Percentiles rank a stretch among this genome's conserved stretches.
These are phyloP conservation scores for Drosophila lacertosa DNA, from an alignment of 1,140 invertebrate genomes.

Conservation along the genomic window DNA sequence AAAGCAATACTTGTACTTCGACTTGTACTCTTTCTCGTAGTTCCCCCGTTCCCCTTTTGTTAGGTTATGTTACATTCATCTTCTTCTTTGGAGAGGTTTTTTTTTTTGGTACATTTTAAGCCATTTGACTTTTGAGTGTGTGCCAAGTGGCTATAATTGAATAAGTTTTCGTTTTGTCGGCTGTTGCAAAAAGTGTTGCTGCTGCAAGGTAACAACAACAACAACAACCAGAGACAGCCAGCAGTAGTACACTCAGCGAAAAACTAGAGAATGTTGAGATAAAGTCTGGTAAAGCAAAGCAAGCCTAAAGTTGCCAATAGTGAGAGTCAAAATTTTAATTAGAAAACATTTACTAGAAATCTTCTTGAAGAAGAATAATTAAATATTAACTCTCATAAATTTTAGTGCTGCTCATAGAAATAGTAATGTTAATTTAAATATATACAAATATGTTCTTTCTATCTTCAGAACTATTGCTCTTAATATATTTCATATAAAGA, in stretches of 20 bases:
- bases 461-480: too few species aligned
- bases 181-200: slow-evolving; percentile 28
- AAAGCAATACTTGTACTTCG: slow-evolving; percentile 34
- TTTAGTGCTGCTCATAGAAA: too few species aligned
- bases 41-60: slow-evolving; percentile 11
- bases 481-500: too few species aligned
- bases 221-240: slow-evolving; percentile 18
- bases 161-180: slow-evolving; percentile 73
- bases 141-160: slow-evolving; percentile 71
- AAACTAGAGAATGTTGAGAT: background rate
- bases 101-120: slow-evolving; percentile 29
- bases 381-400: too few species aligned
- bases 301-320: too few species aligned
- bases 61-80: slow-evolving; percentile 16
- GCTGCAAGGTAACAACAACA: slow-evolving; percentile 53
- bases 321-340: too few species aligned
- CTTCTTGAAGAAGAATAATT: too few species aligned
- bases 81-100: slow-evolving; percentile 28
- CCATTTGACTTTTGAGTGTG: slow-evolving; percentile 54
- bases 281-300: too few species aligned
- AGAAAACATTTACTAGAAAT: too few species aligned
- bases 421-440: too few species aligned
- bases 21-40: slow-evolving; percentile 20
- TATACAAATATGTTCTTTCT: too few species aligned
- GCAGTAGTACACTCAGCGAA: slow-evolving; percentile 10